Conservation (phyloP, 2,888 invertebrate species). For the Chalcosyrphus nemorum region DNA sequence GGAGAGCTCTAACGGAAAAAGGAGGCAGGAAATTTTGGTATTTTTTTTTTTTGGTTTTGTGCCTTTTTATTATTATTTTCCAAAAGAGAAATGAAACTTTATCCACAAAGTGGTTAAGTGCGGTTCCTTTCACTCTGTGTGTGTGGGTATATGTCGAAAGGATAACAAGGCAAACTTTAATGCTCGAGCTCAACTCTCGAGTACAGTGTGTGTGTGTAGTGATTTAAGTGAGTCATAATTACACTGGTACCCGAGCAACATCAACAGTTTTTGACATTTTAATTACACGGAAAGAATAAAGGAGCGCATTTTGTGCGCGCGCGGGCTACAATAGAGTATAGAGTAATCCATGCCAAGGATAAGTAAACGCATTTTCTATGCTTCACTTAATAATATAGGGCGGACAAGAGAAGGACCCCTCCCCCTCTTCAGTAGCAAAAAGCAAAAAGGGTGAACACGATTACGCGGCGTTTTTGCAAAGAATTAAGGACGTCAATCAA, state of each 20-base stretch:
- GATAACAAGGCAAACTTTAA: slow-evolving; percentile 29
- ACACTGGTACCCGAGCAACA: neutral
- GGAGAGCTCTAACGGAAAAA: neutral
- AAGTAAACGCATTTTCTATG: slow-evolving; percentile 5
- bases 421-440: neutral
- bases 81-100: neutral
- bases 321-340: too few relatives aligned
- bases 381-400: neutral
- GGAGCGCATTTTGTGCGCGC: neutral
- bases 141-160: slow-evolving; percentile 8
- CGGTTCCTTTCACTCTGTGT: neutral
- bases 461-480: slow-evolving; percentile 8
- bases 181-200: neutral
- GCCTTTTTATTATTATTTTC: neutral
- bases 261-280: slow-evolving; percentile 49
- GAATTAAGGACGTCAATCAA: slow-evolving; percentile 28
- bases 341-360: slow-evolving; percentile 38
- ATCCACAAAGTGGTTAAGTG: neutral
- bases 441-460: slow-evolving; percentile 1
- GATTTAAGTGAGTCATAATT: slow-evolving; percentile 45
- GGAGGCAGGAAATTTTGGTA: neutral
- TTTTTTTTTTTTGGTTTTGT: too few relatives aligned
- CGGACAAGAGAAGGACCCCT: neutral
- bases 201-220: neutral
- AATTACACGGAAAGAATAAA: slow-evolving; percentile 37